A percentile compares a stretch with the other conserved stretches of the same genome.
Evolutionary conservation across 1,140 invertebrate species (phyloP).

Genomic region (Helicoverpa armigera): DNA sequence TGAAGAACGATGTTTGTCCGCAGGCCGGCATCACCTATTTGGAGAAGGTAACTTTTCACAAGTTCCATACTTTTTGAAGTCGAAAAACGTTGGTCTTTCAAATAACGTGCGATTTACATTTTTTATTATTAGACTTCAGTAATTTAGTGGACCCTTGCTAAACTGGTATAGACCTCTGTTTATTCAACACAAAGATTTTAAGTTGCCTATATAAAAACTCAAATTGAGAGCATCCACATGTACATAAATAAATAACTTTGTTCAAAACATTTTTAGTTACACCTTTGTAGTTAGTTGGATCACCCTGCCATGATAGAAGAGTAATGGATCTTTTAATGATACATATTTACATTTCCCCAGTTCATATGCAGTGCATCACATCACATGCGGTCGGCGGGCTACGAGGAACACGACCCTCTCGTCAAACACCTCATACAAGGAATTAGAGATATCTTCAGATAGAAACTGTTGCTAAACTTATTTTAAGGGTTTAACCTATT

Average conservation of each 20-base stretch:
- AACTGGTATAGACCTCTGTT: too few species aligned
- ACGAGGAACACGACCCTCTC: conserved; percentile 64
- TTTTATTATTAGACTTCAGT: too few species aligned
- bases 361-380: conserved; percentile 78
- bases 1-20: conserved; percentile 73
- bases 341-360: conserved; percentile 55
- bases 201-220: too few species aligned
- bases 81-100: too few species aligned
- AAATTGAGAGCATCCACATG: too few species aligned
- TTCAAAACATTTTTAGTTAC: too few species aligned
- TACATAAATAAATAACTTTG: too few species aligned
- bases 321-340: background rate
- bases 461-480: conserved; percentile 16
- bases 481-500: background rate
- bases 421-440: conserved; percentile 62
- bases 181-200: too few species aligned
- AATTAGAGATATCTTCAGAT: conserved; percentile 72
- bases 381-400: conserved; percentile 77
- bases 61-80: background rate
- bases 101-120: too few species aligned
- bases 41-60: conserved; percentile 72
- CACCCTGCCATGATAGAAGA: too few species aligned
- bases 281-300: too few species aligned
- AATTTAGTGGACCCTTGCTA: too few species aligned
- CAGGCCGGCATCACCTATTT: conserved; percentile 73